Conservation (phyloP, 2,888 invertebrate species). For the Prosapia bicincta region DNA sequence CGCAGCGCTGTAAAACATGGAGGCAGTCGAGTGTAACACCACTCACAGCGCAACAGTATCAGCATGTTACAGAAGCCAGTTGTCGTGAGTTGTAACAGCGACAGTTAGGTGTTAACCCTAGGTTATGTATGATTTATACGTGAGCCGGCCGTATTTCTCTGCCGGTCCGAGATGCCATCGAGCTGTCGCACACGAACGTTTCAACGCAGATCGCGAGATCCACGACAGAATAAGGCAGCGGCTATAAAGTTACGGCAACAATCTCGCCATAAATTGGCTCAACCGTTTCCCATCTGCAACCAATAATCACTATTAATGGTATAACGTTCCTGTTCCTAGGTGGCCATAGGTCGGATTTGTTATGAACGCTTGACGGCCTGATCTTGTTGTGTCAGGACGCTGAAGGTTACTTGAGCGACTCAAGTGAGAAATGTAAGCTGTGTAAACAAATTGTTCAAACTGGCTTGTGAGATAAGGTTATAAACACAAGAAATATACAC, state of each 20-base stretch:
- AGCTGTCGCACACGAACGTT: neutral
- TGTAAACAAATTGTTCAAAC: too few relatives aligned
- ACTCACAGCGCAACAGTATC: too few relatives aligned
- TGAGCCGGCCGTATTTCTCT: neutral
- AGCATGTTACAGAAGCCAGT: neutral
- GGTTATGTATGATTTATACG: neutral
- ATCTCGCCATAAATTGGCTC: neutral
- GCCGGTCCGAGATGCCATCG: neutral
- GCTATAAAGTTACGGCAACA: neutral
- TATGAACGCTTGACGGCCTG: too few relatives aligned
- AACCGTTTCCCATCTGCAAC: neutral
- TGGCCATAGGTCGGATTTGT: too few relatives aligned
- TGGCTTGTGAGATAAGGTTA: too few relatives aligned
- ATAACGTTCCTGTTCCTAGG: too few relatives aligned
- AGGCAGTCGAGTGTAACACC: too few relatives aligned
- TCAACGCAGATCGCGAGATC: neutral
- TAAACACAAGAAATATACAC: too few relatives aligned
- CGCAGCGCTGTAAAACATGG: too few relatives aligned
- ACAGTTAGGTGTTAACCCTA: neutral
- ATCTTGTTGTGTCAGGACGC: too few relatives aligned
- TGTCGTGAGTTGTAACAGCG: neutral
- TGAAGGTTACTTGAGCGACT: too few relatives aligned
- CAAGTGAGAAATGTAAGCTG: too few relatives aligned
- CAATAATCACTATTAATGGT: neutral
- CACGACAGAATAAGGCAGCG: neutral